Conservation (phyloP, 2,797 vertebrate species). For the Gouania willdenowi region DNA sequence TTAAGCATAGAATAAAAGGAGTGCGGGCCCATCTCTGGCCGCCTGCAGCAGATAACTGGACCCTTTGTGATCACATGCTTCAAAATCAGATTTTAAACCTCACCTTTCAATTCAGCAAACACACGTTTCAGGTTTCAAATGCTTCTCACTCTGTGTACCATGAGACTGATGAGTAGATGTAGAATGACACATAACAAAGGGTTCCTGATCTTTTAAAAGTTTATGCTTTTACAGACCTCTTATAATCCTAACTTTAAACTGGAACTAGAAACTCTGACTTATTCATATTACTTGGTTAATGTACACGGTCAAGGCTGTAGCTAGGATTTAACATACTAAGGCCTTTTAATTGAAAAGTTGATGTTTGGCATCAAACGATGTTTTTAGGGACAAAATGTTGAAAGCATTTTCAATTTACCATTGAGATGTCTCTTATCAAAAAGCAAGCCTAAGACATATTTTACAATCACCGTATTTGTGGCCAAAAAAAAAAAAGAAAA, state of each 20-base stretch:
- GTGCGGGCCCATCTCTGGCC: slow-evolving; percentile 80
- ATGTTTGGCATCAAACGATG: no score
- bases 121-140: slow-evolving; percentile 40
- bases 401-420: no score
- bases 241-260: no score
- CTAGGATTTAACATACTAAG: slow-evolving; percentile 17
- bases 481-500: no score
- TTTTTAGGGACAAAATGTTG: no score
- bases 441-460: no score
- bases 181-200: slow-evolving; percentile 37
- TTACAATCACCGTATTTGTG: no score
- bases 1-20: slow-evolving; percentile 66
- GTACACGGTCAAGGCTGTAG: slow-evolving; percentile 13
- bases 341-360: slow-evolving; percentile 4
- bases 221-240: no score
- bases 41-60: slow-evolving; percentile 87
- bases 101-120: slow-evolving; percentile 2
- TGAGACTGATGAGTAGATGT: slow-evolving; percentile 52
- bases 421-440: no score
- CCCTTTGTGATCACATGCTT: slow-evolving; percentile 51
- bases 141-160: slow-evolving; percentile 50
- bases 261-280: slow-evolving; percentile 28
- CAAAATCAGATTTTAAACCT: slow-evolving; percentile 1
- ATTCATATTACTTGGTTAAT: slow-evolving; percentile 41
- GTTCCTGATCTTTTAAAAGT: slow-evolving; percentile 31